Percentiles rank a stretch among this genome's conserved stretches.
These are phyloP conservation scores for Amiota communis DNA, from an alignment of 2,888 invertebrate genomes.

Conservation along the genomic window DNA sequence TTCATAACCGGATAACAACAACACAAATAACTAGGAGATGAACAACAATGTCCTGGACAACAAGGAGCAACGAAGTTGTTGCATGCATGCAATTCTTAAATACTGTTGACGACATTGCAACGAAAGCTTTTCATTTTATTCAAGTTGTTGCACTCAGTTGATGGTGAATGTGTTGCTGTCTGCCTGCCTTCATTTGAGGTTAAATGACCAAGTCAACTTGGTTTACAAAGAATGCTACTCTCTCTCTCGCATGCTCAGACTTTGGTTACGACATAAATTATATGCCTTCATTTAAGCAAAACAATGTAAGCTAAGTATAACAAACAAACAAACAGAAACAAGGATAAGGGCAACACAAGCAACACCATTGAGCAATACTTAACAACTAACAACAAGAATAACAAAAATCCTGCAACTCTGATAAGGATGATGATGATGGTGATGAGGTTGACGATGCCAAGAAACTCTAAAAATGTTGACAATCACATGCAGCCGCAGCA, in stretches of 20 bases:
- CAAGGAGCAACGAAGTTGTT: not conserved
- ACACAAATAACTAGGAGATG: slow-evolving; percentile 18
- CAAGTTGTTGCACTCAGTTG: no score
- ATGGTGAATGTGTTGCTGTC: not conserved
- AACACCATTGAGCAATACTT: slow-evolving; percentile 26
- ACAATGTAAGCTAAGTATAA: slow-evolving; percentile 41
- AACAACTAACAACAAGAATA: slow-evolving; percentile 32
- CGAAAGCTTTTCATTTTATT: slow-evolving; percentile 11
- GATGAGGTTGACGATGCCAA: no score
- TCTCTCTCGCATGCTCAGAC: not conserved
- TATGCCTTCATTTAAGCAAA: slow-evolving; percentile 45
- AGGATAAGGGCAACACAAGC: slow-evolving; percentile 33
- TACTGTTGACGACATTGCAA: slow-evolving; percentile 13
- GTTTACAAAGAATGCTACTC: slow-evolving; percentile 5
- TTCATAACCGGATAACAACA: slow-evolving; percentile 29
- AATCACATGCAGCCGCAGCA: not conserved
- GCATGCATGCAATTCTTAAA: slow-evolving; percentile 2
- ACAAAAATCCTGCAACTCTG: not conserved
- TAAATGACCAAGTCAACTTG: not conserved
- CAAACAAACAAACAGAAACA: slow-evolving; percentile 17
- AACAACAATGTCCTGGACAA: slow-evolving; percentile 19
- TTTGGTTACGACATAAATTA: slow-evolving; percentile 37
- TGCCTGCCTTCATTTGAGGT: not conserved
- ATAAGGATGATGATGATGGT: no score
- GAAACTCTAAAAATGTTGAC: not conserved